phyloP scores from a whole-genome alignment of 2,888 invertebrate species.

The Synanthedon tipuliformis region DNA sequence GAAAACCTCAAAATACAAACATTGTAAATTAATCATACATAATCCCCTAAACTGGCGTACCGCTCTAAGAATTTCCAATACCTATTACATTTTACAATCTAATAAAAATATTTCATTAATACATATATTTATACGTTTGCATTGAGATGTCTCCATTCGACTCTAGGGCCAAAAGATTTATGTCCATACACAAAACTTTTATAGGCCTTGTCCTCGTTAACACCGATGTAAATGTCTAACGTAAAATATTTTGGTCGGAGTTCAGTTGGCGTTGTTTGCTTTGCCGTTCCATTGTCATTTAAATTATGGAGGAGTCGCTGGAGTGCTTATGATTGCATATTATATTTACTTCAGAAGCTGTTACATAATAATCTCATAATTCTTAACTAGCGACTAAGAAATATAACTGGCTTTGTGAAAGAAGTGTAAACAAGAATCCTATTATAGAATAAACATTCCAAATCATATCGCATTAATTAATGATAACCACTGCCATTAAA shows the following conservation, averaged over 20 bases:
- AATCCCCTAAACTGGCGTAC: neutral
- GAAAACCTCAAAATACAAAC: too few relatives aligned
- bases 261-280: constrained; percentile 34
- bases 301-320: constrained; percentile 35
- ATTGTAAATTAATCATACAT: neutral
- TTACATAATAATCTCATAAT: too few relatives aligned
- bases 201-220: constrained; percentile 60
- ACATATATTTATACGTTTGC: constrained; percentile 49
- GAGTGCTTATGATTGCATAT: too few relatives aligned
- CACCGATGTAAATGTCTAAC: constrained; percentile 56
- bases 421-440: too few relatives aligned
- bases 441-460: too few relatives aligned
- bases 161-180: constrained; percentile 43
- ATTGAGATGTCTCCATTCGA: constrained; percentile 41
- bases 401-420: too few relatives aligned
- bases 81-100: constrained; percentile 35
- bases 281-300: constrained; percentile 47
- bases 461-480: too few relatives aligned
- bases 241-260: constrained; percentile 45
- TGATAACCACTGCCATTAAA: too few relatives aligned
- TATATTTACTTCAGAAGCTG: too few relatives aligned
- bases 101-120: constrained; percentile 46
- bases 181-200: constrained; percentile 54
- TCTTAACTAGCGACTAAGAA: too few relatives aligned
- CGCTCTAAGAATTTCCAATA: constrained; percentile 11